Evolutionary conservation across 2,888 invertebrate genomes (phyloP).

Genomic region (Spodoptera picta): DNA sequence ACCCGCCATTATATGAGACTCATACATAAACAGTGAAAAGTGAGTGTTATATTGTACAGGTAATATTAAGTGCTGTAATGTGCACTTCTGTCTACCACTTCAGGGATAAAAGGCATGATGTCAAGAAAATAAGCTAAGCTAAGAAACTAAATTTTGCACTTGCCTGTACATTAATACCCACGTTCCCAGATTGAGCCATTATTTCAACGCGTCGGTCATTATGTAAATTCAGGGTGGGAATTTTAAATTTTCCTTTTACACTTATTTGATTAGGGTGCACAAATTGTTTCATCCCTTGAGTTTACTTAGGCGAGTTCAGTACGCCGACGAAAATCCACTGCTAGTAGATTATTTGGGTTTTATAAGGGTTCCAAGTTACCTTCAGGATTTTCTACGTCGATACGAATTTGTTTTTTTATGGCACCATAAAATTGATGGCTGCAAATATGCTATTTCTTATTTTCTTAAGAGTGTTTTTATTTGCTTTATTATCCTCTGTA

Average conservation of each 20-base stretch:
- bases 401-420: conserved; percentile 57
- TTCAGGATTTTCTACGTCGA: conserved; percentile 55
- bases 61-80: no score
- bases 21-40: no score
- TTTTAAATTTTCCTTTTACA: conserved; percentile 78
- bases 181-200: conserved; percentile 75
- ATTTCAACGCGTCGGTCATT: conserved; percentile 68
- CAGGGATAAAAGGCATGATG: no score
- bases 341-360: conserved; percentile 62
- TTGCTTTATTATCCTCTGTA: conserved; percentile 46
- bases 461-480: conserved; percentile 54
- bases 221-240: conserved; percentile 76
- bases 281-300: conserved; percentile 78
- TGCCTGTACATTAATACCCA: conserved; percentile 60
- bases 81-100: no score
- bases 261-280: conserved; percentile 82
- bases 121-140: no score
- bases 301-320: conserved; percentile 68
- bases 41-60: no score
- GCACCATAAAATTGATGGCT: conserved; percentile 51
- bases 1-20: no score
- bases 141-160: no score
- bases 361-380: conserved; percentile 56
- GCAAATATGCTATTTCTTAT: conserved; percentile 50
- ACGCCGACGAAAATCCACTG: conserved; percentile 58